Evolutionary conservation across 1,140 invertebrate species (phyloP), one percentile per base, ranked within the genome.

Genomic region (Bombus vancouverensis): DNA sequence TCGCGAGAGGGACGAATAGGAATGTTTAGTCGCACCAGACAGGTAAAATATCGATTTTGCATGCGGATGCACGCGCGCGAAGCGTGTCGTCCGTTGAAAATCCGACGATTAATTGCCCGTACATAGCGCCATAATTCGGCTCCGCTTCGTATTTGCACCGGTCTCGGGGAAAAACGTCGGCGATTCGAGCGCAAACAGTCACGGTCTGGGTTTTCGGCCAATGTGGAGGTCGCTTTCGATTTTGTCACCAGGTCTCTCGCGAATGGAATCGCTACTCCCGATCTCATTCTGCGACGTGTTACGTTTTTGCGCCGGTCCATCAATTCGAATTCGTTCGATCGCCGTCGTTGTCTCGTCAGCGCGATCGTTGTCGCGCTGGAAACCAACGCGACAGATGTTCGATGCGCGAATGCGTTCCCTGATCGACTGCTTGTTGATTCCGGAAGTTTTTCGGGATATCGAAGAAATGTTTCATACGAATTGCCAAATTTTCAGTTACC

Each of bases 101-200:
- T 85, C 70, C 70, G 70, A 85, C 83, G 78, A 85, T 85, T 85
- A 85, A 85, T 85, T 85, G 83, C 44, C 70, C 78, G 57, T 81
- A 57, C 70, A 74, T 57, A 71, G 57, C 57, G 42, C 42, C 59
- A 81, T 85, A 85, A 74, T 85, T 81, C 83, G 78, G 18, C 4
- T 25, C 70, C 34, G 57, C 5, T 34, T 65, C 12, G 70, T 28
- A 68, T 65, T 66, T 47, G 57, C 28, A 3, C 28, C 53, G 28
- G 0, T 8, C 66, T 28, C 25, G 6, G 28, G 28, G 32, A 42
- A 79, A 83, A 59, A 53, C 39, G 44, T 9, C 1, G n/a, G 0
- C 39, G 39, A 62, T 59, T 68, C 44, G 47, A 42, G 44, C 70
- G 39, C 80, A 39, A 76, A 70, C 59, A 12, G 47, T 73, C 65